Evolutionary conservation across 2,888 invertebrate genomes (phyloP).

Genomic region (Epistrophe grossulariae): DNA sequence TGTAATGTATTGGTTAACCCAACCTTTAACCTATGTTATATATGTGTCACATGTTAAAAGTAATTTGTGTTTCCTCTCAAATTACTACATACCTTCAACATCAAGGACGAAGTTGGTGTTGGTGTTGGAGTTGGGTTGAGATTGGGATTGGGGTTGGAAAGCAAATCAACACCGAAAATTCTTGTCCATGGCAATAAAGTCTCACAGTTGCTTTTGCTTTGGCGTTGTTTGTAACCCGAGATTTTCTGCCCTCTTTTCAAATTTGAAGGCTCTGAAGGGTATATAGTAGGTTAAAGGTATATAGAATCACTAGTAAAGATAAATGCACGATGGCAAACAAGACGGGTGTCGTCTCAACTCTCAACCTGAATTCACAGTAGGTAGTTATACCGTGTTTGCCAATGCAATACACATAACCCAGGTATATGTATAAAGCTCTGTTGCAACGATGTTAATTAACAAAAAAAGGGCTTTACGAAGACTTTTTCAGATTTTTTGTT

Average conservation of each 20-base stretch:
- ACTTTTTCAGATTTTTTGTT: not conserved
- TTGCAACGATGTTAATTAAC: not conserved
- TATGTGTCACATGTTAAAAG: conserved; percentile 50
- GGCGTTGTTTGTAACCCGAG: conserved; percentile 53
- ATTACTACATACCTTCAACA: conserved; percentile 34
- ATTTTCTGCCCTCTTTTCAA: conserved; percentile 14
- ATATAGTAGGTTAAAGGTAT: not conserved
- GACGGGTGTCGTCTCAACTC: not conserved
- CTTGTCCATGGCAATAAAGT: conserved; percentile 57
- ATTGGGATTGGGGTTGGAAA: not conserved
- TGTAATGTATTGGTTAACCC: conserved; percentile 25
- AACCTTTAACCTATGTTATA: conserved; percentile 33
- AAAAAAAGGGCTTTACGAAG: not conserved
- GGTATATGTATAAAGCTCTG: not conserved
- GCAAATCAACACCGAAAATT: conserved; percentile 45
- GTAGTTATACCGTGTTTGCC: not conserved
- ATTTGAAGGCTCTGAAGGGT: not conserved
- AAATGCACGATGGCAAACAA: not conserved
- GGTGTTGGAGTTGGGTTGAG: not conserved
- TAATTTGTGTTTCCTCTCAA: conserved; percentile 63
- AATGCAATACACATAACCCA: not conserved
- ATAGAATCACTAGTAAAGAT: not conserved
- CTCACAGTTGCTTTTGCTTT: conserved; percentile 43
- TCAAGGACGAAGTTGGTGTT: not conserved
- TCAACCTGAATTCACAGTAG: not conserved